Conservation (phyloP, 92 coral and sea anemone genomes). For the Umimayanthus chanpuru region DNA sequence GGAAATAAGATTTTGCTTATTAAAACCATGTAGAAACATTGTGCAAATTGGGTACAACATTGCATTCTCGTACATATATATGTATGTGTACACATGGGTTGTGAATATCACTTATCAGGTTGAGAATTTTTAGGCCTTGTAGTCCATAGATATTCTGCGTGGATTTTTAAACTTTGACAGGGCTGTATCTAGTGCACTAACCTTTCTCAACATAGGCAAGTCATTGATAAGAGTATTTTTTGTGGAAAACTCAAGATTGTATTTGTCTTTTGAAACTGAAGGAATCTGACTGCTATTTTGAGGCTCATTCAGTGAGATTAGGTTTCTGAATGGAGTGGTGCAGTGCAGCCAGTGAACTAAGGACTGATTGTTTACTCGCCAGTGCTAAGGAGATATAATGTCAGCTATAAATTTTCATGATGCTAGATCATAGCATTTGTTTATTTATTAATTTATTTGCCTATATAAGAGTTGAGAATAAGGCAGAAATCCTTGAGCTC, state of each 20-base stretch:
- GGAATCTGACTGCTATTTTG: slow-evolving; percentile 12
- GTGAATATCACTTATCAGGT: background rate
- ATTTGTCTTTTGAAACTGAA: slow-evolving; percentile 11
- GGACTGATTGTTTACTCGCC: background rate
- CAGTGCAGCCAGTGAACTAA: background rate
- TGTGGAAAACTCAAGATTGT: background rate
- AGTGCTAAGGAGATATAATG: background rate
- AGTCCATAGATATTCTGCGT: background rate
- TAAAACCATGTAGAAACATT: background rate
- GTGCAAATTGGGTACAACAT: background rate
- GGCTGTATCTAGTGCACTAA: background rate
- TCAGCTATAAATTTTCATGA: background rate
- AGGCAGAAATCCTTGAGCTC: background rate
- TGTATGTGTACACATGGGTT: background rate
- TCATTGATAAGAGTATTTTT: background rate
- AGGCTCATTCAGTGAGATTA: slow-evolving; percentile 24
- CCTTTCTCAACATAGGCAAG: background rate
- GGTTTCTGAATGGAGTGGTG: background rate
- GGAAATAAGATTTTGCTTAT: background rate
- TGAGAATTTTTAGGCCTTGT: background rate
- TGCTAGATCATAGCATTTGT: background rate
- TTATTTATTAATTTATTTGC: background rate
- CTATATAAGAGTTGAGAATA: background rate
- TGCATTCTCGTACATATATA: background rate
- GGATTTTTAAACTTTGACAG: background rate